phyloP scores from a whole-genome alignment of 1,140 invertebrate genomes.

The Uloborus diversus region DNA sequence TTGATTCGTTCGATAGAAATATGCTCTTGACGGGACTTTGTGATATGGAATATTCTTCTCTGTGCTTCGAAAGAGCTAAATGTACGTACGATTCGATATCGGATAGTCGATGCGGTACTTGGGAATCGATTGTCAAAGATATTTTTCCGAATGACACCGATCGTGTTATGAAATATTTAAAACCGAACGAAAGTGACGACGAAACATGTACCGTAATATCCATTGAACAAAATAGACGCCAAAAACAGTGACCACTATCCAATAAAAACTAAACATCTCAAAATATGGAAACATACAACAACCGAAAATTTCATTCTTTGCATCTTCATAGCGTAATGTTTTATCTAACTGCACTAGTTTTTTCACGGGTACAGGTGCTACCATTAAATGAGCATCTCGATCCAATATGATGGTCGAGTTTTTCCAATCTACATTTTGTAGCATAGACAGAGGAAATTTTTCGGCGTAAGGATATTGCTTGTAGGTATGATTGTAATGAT shows the following conservation, averaged over 20 bases:
- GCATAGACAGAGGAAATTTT: neutral
- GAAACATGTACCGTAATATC: neutral
- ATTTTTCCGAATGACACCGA: neutral
- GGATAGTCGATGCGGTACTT: fast-evolving
- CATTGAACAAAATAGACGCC: neutral
- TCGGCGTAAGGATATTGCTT: neutral
- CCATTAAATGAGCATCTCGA: neutral
- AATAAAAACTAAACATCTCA: neutral
- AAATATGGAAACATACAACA: neutral
- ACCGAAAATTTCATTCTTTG: neutral
- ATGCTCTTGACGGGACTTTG: neutral
- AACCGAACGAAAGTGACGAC: neutral
- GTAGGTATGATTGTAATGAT: neutral
- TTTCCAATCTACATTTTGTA: neutral
- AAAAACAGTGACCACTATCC: neutral
- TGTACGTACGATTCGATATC: neutral
- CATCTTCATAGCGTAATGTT: neutral
- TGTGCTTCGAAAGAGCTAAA: neutral
- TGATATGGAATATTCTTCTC: neutral
- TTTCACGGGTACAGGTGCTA: conserved; percentile 1
- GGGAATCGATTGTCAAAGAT: neutral
- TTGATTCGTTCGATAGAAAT: conserved; percentile 5
- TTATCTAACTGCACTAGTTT: neutral
- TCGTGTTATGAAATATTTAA: neutral
- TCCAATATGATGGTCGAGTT: neutral